Evolutionary conservation across 2,113 vertebrate species (phyloP), one percentile per base, ranked within the genome.

Genomic region (Lepus europaeus): DNA sequence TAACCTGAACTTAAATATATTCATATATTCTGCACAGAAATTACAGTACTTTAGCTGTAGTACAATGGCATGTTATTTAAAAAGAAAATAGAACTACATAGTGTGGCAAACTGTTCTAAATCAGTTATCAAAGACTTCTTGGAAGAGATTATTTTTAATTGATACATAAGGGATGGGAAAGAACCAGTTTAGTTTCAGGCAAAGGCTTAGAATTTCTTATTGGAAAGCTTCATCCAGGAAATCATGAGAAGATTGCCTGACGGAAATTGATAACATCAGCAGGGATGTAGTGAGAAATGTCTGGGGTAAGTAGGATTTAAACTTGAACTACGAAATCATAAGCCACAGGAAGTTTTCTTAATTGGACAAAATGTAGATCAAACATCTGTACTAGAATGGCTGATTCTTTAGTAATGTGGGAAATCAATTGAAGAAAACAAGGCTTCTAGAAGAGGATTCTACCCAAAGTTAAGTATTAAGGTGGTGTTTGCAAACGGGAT

Each of bases 91-190:
- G 59, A 95, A 84, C 19, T 85, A 19, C 36, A 81, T 39, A 81
- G 33, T 93, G 45, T 95, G 53, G 29, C 29, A 91, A 95, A 85
- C 16, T 91, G 11, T 81, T 80, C 23, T 83, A 64, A 94, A 93
- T 14, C 63, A 94, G 84, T 70, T 85, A 85, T 51, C 63, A 93
- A 88, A 89, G 91, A 86, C 16, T 91, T 92, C 80, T 63, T 85
- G 29, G 69, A 96, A 95, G 91, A 91, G 39, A 94, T 94, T 77
- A 63, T 89, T 68, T 92, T 92, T 89, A 88, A 91, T 33, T 86
- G 53, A 74, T 76, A 91, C 23, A 74, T 76, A 92, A 89, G 63
- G 64, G 79, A 85, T 85, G 59, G 19, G n/a, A 86, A 81, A 16
- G 31, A 93, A 85, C 31, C 5, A 14, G 68, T 89, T 89, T 85